A percentile compares a stretch with the other conserved stretches of the same genome.
Conservation (phyloP, 2,888 invertebrate species). For the Drosophila trichaetosa region DNA sequence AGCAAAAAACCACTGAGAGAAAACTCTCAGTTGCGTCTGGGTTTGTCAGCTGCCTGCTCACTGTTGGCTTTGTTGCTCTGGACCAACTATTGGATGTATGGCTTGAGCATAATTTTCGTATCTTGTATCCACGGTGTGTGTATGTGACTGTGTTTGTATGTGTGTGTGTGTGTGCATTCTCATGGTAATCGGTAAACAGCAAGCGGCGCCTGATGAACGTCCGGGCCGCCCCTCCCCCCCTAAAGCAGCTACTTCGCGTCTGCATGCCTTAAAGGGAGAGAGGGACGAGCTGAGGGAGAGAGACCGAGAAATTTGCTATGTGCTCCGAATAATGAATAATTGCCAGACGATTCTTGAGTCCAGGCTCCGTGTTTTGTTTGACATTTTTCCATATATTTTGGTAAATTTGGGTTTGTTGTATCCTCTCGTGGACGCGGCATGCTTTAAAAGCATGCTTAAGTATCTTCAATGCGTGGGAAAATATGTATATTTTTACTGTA, state of each 20-base stretch:
- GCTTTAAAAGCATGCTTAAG: constrained; percentile 26
- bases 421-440: not conserved
- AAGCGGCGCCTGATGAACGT: constrained; percentile 48
- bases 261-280: constrained; percentile 32
- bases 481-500: not conserved
- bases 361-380: constrained; percentile 47
- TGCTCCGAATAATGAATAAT: constrained; percentile 45
- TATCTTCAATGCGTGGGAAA: constrained; percentile 1
- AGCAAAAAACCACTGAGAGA: constrained; percentile 8
- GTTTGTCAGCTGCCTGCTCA: constrained; percentile 51
- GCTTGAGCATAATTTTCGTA: constrained; percentile 2
- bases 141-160: constrained; percentile 5
- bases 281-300: not conserved
- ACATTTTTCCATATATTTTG: constrained; percentile 14
- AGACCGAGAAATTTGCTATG: constrained; percentile 40
- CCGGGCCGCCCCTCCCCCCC: constrained; percentile 26
- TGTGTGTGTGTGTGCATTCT: constrained; percentile 11
- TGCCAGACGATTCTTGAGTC: constrained; percentile 52
- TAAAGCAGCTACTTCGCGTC: constrained; percentile 40
- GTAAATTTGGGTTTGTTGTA: constrained; percentile 36
- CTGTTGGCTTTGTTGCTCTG: constrained; percentile 16
- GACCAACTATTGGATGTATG: not conserved
- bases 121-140: constrained; percentile 4
- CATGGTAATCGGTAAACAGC: constrained; percentile 39
- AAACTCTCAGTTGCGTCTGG: constrained; percentile 28